A percentile compares a stretch with the other conserved stretches of the same genome.
Conservation (phyloP, 2,113 vertebrate species). For the Lophura nycthemera region DNA sequence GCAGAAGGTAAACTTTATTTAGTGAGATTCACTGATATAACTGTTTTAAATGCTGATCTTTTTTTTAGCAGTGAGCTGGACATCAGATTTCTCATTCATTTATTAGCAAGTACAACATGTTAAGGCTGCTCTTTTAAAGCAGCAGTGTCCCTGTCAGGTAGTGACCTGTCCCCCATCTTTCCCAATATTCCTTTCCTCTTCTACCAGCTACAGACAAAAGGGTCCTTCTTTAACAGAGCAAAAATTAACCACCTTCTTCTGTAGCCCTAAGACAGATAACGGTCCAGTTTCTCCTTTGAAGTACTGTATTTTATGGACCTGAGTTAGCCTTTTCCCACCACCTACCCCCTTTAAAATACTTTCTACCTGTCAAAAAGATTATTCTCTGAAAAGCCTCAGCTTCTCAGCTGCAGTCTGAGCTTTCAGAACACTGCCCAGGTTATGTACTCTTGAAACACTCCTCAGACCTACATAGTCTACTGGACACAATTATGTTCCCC, state of each 20-base stretch:
- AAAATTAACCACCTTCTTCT: neutral
- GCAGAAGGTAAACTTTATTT: conserved; percentile 7
- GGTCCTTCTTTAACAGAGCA: neutral
- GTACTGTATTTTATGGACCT: neutral
- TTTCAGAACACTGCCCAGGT: neutral
- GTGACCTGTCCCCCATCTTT: neutral
- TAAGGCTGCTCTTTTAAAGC: neutral
- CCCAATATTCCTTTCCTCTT: neutral
- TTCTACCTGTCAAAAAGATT: neutral
- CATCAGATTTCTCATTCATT: neutral
- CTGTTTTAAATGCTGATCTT: neutral
- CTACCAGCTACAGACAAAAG: neutral
- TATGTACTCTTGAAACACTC: neutral
- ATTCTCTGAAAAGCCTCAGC: neutral
- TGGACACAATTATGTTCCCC: neutral
- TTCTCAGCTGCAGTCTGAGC: neutral
- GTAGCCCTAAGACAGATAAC: neutral
- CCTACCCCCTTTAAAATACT: neutral
- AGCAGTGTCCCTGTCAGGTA: neutral
- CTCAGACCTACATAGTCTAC: neutral
- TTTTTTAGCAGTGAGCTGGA: neutral
- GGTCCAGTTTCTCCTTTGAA: neutral
- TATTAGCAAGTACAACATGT: neutral
- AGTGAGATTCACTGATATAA: neutral
- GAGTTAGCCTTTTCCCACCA: neutral